These are phyloP conservation scores for Dryobotodes eremita DNA, from an alignment of 2,888 invertebrate genomes.

Conservation along the genomic window DNA sequence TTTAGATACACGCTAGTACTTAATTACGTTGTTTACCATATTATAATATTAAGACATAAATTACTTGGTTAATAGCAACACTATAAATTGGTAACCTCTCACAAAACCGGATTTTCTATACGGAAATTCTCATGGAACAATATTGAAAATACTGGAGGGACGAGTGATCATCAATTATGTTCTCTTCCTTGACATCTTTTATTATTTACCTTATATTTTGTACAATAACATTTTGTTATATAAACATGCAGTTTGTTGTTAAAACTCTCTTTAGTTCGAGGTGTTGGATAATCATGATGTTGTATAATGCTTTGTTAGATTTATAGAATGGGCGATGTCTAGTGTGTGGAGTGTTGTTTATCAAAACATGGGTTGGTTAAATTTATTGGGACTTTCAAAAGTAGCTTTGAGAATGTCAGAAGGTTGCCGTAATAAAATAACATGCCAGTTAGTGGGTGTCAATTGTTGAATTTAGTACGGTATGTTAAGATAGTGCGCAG, in stretches of 20 bases:
- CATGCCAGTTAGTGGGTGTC: not conserved
- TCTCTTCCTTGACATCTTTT: conserved; percentile 65
- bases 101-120: conserved; percentile 72
- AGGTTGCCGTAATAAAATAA: conserved; percentile 39
- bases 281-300: conserved; percentile 42
- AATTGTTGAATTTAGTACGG: conserved; percentile 22
- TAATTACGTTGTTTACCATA: conserved; percentile 42
- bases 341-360: conserved; percentile 27
- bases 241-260: conserved; percentile 48
- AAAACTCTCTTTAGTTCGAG: conserved; percentile 37
- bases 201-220: conserved; percentile 63
- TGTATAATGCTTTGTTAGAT: conserved; percentile 54
- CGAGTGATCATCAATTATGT: conserved; percentile 65
- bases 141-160: conserved; percentile 64
- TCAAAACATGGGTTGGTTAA: conserved; percentile 38
- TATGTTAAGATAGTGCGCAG: conserved; percentile 7
- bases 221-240: conserved; percentile 62
- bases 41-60: conserved; percentile 45
- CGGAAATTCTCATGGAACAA: conserved; percentile 66
- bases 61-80: conserved; percentile 42
- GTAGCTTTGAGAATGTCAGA: conserved; percentile 18
- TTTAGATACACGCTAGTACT: conserved; percentile 27
- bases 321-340: conserved; percentile 20
- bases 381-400: conserved; percentile 40
- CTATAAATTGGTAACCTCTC: conserved; percentile 48